A percentile compares a stretch with the other conserved stretches of the same genome.
phyloP scores from a whole-genome alignment of 2,888 invertebrate genomes.

The Platycnemis pennipes region DNA sequence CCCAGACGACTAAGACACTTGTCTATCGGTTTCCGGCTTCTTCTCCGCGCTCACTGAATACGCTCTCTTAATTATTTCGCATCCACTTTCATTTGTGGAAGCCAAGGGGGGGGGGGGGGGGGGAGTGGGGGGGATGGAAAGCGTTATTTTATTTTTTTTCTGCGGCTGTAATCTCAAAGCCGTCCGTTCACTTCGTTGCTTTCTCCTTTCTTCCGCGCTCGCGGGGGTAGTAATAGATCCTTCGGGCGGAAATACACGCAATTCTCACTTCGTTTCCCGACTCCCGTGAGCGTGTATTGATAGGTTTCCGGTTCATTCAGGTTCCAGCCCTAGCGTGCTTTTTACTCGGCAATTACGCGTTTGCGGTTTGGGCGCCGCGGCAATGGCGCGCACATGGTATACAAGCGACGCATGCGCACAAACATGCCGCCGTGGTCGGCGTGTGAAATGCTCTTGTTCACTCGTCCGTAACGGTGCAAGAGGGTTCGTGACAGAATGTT shows the following conservation, averaged over 20 bases:
- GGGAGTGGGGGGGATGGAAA: not conserved
- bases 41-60: not conserved
- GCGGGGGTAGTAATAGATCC: not conserved
- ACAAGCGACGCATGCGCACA: not conserved
- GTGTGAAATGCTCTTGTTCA: not conserved
- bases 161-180: not conserved
- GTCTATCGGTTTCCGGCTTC: conserved; percentile 16
- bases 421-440: not conserved
- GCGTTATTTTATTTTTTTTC: not conserved
- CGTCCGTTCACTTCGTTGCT: not conserved
- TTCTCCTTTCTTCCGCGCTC: not conserved
- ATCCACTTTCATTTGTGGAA: conserved; percentile 15
- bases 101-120: not conserved
- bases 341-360: not conserved
- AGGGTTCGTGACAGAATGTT: not conserved
- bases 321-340: not conserved
- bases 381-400: not conserved
- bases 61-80: not conserved
- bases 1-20: not conserved
- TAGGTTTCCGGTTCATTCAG: not conserved
- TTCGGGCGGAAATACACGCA: not conserved
- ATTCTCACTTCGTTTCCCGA: too few species aligned
- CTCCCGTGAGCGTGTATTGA: not conserved
- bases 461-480: not conserved
- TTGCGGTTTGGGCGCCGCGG: not conserved